Evolutionary conservation across 1,140 invertebrate genomes (phyloP).

Genomic region (Ips nitidus): DNA sequence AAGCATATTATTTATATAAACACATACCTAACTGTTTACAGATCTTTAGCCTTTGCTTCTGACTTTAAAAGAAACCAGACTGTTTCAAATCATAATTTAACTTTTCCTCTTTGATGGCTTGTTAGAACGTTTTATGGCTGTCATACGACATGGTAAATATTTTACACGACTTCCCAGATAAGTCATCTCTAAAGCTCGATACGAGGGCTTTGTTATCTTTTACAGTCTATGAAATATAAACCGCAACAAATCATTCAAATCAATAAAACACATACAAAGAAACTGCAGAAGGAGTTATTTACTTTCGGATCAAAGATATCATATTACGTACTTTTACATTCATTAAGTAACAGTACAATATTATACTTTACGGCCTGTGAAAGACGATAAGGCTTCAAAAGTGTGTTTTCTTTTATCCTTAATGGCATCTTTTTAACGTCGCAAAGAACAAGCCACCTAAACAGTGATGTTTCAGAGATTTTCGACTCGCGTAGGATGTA

Average conservation of each 20-base stretch:
- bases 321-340: conserved; percentile 11
- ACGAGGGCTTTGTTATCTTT: too few species aligned
- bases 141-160: too few species aligned
- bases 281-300: conserved; percentile 6
- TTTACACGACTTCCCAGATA: too few species aligned
- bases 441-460: conserved; percentile 8
- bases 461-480: conserved; percentile 8
- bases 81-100: too few species aligned
- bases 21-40: too few species aligned
- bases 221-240: not conserved
- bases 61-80: too few species aligned
- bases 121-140: too few species aligned
- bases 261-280: not conserved
- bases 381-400: conserved; percentile 21
- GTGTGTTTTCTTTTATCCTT: conserved; percentile 28
- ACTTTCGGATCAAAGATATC: conserved; percentile 10
- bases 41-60: too few species aligned
- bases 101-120: too few species aligned
- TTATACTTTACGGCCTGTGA: conserved; percentile 20
- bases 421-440: conserved; percentile 20
- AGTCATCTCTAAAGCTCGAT: too few species aligned
- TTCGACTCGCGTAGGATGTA: not conserved
- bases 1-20: too few species aligned
- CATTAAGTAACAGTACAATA: conserved; percentile 27
- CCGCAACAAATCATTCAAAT: not conserved